A percentile compares a stretch with the other conserved stretches of the same genome.
These are phyloP conservation scores for Apostichopus japonicus DNA, from an alignment of 35 echinoderm and acorn worm genomes.

Conservation along the genomic window DNA sequence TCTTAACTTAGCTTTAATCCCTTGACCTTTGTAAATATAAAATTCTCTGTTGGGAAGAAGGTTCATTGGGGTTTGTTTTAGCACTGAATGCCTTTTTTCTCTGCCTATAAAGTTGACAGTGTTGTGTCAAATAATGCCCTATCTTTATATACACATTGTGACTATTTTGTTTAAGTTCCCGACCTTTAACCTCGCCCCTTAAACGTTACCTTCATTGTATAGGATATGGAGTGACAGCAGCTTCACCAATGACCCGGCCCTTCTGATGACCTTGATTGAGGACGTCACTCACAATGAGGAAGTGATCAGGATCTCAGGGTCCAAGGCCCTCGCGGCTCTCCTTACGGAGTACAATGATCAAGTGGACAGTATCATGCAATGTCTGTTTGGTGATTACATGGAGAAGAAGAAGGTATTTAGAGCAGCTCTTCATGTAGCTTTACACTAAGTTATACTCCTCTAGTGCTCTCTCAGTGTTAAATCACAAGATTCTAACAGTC, in stretches of 20 bases:
- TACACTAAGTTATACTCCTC: no score
- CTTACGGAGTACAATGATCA: conserved; percentile 73
- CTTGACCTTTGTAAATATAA: no score
- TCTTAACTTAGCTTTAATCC: no score
- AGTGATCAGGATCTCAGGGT: conserved; percentile 76
- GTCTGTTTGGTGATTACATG: conserved; percentile 77
- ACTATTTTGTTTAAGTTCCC: background rate
- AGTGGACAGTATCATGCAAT: conserved; percentile 60
- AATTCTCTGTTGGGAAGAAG: no score
- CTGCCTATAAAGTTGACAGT: no score
- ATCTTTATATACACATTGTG: no score
- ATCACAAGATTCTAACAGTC: no score
- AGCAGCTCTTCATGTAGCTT: background rate
- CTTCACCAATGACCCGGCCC: conserved; percentile 60
- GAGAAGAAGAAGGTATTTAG: conserved; percentile 71
- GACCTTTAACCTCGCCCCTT: background rate
- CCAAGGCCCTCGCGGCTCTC: conserved; percentile 66
- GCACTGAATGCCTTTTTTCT: no score
- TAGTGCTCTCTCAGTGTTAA: no score
- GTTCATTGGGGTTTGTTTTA: no score
- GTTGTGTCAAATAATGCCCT: no score
- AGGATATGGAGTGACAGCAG: conserved; percentile 81
- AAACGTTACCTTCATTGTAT: background rate
- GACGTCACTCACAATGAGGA: conserved; percentile 86
- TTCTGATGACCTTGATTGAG: conserved; percentile 69